Evolutionary conservation across 2,888 invertebrate genomes (phyloP).

Genomic region (Drosophila paranaensis): DNA sequence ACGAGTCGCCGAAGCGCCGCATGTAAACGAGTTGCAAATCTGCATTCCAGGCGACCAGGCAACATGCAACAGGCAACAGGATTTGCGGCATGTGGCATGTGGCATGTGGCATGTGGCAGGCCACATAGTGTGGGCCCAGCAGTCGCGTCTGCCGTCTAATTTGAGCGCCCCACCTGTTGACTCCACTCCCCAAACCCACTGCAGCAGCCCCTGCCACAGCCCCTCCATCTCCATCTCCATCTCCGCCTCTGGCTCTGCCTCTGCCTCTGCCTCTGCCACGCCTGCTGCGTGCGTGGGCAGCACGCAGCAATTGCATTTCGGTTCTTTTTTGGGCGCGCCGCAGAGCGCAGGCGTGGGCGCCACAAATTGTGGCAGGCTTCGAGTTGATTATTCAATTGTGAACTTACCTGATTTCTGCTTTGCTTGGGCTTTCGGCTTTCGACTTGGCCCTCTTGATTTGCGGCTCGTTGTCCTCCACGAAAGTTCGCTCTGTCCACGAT

Average conservation of each 20-base stretch:
- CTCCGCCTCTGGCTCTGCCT: too few relatives aligned
- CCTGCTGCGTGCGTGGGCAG: slow-evolving; percentile 44
- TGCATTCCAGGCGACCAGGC: slow-evolving; percentile 65
- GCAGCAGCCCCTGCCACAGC: not conserved
- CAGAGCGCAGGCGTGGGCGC: slow-evolving; percentile 56
- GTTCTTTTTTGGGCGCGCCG: slow-evolving; percentile 23
- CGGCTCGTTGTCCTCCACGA: not conserved
- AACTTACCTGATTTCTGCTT: slow-evolving; percentile 50
- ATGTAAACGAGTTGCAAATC: slow-evolving; percentile 77
- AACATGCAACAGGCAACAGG: slow-evolving; percentile 62
- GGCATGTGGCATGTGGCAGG: slow-evolving; percentile 25
- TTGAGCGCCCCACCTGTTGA: slow-evolving; percentile 58
- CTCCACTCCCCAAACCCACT: slow-evolving; percentile 8
- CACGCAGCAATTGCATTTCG: slow-evolving; percentile 13
- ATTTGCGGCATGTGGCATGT: slow-evolving; percentile 43
- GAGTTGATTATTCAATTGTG: slow-evolving; percentile 56
- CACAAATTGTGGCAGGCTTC: slow-evolving; percentile 47
- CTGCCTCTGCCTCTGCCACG: too few relatives aligned
- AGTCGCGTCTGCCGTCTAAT: slow-evolving; percentile 16
- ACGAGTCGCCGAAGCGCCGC: slow-evolving; percentile 44
- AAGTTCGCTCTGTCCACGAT: not conserved
- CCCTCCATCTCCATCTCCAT: too few relatives aligned
- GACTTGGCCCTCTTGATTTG: not conserved
- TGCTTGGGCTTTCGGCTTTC: not conserved
- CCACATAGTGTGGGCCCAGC: slow-evolving; percentile 28